Conservation (phyloP, 2,113 vertebrate species). For the Xenopus borealis region DNA sequence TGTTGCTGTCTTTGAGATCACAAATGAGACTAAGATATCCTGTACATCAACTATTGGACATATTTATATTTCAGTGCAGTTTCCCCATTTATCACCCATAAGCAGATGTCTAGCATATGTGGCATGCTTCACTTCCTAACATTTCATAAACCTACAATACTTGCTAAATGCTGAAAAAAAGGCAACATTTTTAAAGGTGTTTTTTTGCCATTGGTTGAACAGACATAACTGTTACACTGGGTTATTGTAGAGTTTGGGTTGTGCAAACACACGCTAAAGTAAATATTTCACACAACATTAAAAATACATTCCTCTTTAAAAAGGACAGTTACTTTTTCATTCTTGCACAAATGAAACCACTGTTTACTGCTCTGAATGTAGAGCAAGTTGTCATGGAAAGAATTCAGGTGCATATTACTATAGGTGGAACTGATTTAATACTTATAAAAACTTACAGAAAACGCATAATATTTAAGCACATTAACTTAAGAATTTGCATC, state of each 20-base stretch:
- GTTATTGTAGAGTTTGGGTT: neutral
- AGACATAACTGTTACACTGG: constrained; percentile 5
- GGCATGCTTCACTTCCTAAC: neutral
- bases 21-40: no score
- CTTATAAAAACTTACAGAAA: no score
- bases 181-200: neutral
- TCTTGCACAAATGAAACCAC: neutral
- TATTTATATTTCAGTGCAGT: no score
- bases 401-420: no score
- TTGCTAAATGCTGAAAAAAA: neutral
- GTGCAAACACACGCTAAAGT: neutral
- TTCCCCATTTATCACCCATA: no score
- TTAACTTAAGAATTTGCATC: no score
- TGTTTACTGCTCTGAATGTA: neutral
- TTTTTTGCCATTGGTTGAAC: neutral
- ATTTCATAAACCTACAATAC: neutral
- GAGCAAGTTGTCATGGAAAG: no score
- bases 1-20: no score
- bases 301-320: constrained; percentile 1
- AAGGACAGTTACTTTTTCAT: neutral
- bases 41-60: no score
- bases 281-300: constrained; percentile 14
- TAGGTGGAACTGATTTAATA: no score
- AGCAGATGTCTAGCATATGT: no score
- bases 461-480: no score